Base-by-base conservation (phyloP, 2,113 vertebrate genomes). In the Glaucidium brasilianum region DNA sequence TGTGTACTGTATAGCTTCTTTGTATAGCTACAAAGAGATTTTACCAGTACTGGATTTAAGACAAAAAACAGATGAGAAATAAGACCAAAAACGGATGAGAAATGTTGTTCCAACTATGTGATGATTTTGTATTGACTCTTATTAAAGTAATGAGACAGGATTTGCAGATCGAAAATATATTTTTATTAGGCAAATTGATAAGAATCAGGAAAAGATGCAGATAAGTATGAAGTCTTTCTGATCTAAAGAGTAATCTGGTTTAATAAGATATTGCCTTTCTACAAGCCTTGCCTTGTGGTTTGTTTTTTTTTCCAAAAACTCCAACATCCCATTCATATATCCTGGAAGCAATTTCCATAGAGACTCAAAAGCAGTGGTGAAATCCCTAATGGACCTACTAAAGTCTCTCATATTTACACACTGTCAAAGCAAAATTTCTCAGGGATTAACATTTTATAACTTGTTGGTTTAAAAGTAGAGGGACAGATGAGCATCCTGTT, bases 351-450 rank as follows among this genome's bases (percentile, higher is more conserved):
- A 72, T 77, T 95, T 86, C 30, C 45, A 63, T 16, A 49, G 49
- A 64, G 45, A 34, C 52, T 77, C 47, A 50, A 88, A 84, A 67
- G 13, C 13, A 39, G 2, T 21, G 12, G 13, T 50, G 26, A 89
- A 77, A 77, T 67, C 52, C 34, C 35, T 34, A 59, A 56, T 26
- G 6, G 20, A 15, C 22, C 15, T 49, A 22, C 26, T 32, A 14
- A 80, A 71, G 41, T 41, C 1, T 83, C 39, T 67, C 9, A 7
- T 10, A 45, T 34, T 41, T 81, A 26, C 30, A 72, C 7, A 11
- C 6, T 22, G 4, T 13, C 0, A 0, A 77, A 53, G 10, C 6
- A 18, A 59, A 23, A 39, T 10, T 37, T 91, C 20, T 78, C 11
- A 74, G 37, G 11, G 35, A 58, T 71, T 79, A 85, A 37, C 15